Base-by-base conservation (phyloP, 2,113 vertebrate species). In the Vidua chalybeata region DNA sequence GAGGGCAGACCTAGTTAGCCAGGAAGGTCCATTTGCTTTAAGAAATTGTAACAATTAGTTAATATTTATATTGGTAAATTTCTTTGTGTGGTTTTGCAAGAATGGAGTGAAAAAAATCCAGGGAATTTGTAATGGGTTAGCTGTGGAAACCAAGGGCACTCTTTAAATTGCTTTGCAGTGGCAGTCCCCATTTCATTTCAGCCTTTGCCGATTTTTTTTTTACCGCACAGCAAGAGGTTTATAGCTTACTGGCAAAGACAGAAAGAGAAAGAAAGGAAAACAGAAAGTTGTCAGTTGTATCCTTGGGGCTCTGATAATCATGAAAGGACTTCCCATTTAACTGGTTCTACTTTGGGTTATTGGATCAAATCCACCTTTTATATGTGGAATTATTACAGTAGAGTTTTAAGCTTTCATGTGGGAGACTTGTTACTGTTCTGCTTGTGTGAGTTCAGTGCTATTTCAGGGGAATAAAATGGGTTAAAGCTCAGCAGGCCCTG, bases 401-500 rank as follows among this genome's bases (percentile, higher is more conserved):
- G 67, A 39, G 17, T 80, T 91, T 91, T 76, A 80, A 83, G 55
- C 27, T 85, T 83, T 93, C 66, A 85, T 58, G 39, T 74, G 39
- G 30, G 33, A 91, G 21, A 54, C 59, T 91, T 7, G 3, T 63
- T 90, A 77, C 43, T 52, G 51, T 15, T 79, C 31, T 5, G 2
- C 11, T 66, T 19, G 24, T 45, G 39, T 43, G 59, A 88, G 94
- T 90, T 88, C 75, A 30, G 18, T 11, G 10, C 41, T 35, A 10
- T 72, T 96, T 76, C 15, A 17, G 41, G 23, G 18, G 10, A 93
- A 30, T 23, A 80, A 96, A 94, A 90, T 51, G 54, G 56, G 93
- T 84, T 84, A 81, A 91, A 96, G 4, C 93, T 78, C 95, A 93
- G 77, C 83, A 94, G 82, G 82, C 11, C 14, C 28, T 64, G 51